A percentile compares a stretch with the other conserved stretches of the same genome.
Evolutionary conservation across 2,888 invertebrate genomes (phyloP).

Genomic region (Scaptodrosophila latifasciaeformis): DNA sequence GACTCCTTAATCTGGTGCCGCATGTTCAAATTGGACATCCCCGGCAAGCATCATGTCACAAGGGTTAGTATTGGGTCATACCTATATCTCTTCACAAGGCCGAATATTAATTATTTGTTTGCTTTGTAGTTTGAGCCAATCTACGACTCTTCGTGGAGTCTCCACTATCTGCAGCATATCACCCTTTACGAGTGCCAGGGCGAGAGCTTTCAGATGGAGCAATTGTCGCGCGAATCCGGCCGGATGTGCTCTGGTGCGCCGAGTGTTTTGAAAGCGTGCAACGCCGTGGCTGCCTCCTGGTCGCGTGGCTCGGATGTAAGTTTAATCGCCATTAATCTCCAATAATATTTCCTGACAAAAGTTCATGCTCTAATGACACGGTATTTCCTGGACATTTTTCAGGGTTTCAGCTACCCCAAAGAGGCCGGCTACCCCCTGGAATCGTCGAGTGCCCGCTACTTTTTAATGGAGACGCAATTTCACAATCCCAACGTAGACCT

Average conservation of each 20-base stretch:
- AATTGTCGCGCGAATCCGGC: slow-evolving; percentile 76
- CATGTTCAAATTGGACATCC: slow-evolving; percentile 78
- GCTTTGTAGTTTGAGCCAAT: slow-evolving; percentile 80
- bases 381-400: not conserved
- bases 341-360: not conserved
- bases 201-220: slow-evolving; percentile 75
- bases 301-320: slow-evolving; percentile 79
- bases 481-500: slow-evolving; percentile 76
- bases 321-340: not conserved
- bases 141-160: slow-evolving; percentile 77
- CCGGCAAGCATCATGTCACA: slow-evolving; percentile 79
- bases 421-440: slow-evolving; percentile 82
- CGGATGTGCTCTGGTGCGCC: slow-evolving; percentile 77
- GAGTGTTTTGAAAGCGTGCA: slow-evolving; percentile 77
- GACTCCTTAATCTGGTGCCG: slow-evolving; percentile 80
- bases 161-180: slow-evolving; percentile 79
- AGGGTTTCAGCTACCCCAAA: slow-evolving; percentile 80
- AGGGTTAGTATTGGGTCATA: no score
- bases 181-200: slow-evolving; percentile 81
- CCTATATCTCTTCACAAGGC: not conserved
- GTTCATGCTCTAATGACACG: not conserved
- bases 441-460: slow-evolving; percentile 77
- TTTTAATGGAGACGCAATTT: slow-evolving; percentile 82
- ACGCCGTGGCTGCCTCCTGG: slow-evolving; percentile 81
- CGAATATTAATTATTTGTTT: slow-evolving; percentile 4